A percentile compares a stretch with the other conserved stretches of the same genome.
These are phyloP conservation scores for Argya squamiceps DNA, from an alignment of 2,797 vertebrate species.

Conservation along the genomic window DNA sequence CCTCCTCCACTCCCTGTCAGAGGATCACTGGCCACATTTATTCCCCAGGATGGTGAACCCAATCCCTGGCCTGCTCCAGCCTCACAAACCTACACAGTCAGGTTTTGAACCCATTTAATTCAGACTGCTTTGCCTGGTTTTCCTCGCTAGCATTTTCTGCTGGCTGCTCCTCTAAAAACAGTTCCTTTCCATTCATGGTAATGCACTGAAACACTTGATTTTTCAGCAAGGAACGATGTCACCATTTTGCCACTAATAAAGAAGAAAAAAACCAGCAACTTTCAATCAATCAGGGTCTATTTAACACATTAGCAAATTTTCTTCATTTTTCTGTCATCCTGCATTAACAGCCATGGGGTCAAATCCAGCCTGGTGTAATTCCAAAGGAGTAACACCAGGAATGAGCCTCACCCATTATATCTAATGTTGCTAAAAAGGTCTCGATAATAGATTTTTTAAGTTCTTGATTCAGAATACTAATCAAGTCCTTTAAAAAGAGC, in stretches of 20 bases:
- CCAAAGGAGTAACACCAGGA: slow-evolving; percentile 24
- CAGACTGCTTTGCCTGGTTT: background rate
- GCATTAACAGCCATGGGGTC: background rate
- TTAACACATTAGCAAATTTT: slow-evolving; percentile 33
- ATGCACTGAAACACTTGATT: slow-evolving; percentile 2
- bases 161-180: background rate
- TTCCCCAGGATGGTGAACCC: background rate
- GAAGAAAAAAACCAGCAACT: background rate
- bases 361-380: slow-evolving; percentile 39
- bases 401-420: slow-evolving; percentile 11
- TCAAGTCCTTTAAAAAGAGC: slow-evolving; percentile 41
- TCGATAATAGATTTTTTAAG: slow-evolving; percentile 47
- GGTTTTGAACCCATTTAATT: background rate
- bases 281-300: slow-evolving; percentile 32
- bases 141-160: background rate
- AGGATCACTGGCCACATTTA: background rate
- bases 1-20: background rate
- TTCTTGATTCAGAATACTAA: slow-evolving; percentile 44
- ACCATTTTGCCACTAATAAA: slow-evolving; percentile 11
- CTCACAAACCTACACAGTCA: background rate
- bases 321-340: slow-evolving; percentile 38
- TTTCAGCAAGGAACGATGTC: background rate
- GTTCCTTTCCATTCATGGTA: slow-evolving; percentile 30
- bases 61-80: background rate
- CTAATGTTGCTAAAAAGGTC: slow-evolving; percentile 37